phyloP scores from a whole-genome alignment of 2,888 invertebrate genomes.

The Drosophila atripex region DNA sequence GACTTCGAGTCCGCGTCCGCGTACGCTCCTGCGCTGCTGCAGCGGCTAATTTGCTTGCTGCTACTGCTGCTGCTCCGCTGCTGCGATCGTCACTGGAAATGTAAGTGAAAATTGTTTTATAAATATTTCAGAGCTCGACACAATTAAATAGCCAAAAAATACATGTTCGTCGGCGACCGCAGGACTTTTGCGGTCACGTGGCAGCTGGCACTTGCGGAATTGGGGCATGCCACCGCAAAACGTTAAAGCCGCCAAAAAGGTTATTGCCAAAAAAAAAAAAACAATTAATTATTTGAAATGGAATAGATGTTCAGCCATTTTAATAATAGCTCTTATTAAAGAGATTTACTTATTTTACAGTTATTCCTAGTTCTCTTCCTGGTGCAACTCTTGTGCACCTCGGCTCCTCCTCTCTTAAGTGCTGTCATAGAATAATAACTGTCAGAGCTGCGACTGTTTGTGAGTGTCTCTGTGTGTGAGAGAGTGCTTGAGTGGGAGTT shows the following conservation, averaged over 20 bases:
- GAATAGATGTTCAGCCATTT: neutral
- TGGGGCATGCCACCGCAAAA: constrained; percentile 29
- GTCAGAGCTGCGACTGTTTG: constrained; percentile 39
- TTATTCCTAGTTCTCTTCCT: neutral
- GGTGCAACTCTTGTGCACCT: neutral
- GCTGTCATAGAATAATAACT: constrained; percentile 60
- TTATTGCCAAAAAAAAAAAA: constrained; percentile 3
- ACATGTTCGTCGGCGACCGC: constrained; percentile 8
- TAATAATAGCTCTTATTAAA: no score
- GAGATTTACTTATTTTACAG: neutral
- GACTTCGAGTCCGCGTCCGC: constrained; percentile 1
- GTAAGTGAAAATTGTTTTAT: constrained; percentile 16
- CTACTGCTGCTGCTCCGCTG: constrained; percentile 39
- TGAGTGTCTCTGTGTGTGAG: neutral
- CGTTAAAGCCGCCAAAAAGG: constrained; percentile 25
- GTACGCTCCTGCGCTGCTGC: constrained; percentile 28
- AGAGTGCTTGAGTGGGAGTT: constrained; percentile 6
- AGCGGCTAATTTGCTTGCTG: constrained; percentile 54
- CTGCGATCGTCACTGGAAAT: constrained; percentile 29
- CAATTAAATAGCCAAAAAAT: neutral
- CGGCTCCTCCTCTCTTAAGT: constrained; percentile 10
- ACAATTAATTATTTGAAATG: neutral
- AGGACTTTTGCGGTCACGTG: constrained; percentile 42
- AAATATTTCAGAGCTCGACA: neutral
- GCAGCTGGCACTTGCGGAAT: constrained; percentile 27